Conservation (phyloP, 2,797 vertebrate genomes). For the Sebastes hopkinsi region DNA sequence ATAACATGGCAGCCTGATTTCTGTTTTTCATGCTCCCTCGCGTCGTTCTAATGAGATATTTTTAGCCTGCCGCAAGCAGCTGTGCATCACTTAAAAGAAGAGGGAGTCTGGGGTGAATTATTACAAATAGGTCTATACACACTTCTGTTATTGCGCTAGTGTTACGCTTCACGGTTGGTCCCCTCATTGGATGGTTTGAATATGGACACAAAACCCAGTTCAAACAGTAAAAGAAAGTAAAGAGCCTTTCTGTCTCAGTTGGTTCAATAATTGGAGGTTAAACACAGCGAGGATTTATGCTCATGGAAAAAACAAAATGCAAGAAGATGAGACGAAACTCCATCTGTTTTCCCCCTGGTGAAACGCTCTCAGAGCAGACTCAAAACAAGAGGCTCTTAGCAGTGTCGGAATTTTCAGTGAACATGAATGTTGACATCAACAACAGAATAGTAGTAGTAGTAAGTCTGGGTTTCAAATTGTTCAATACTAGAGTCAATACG, state of each 20-base stretch:
- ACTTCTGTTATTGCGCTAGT: background rate
- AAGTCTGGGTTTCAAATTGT: too few relatives aligned
- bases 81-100: slow-evolving; percentile 46
- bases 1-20: slow-evolving; percentile 54
- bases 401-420: background rate
- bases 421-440: background rate
- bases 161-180: background rate
- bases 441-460: background rate
- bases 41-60: slow-evolving; percentile 60
- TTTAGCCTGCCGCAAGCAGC: slow-evolving; percentile 64
- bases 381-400: background rate
- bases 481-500: too few relatives aligned
- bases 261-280: background rate
- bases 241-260: background rate
- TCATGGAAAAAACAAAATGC: background rate
- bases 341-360: slow-evolving; percentile 58
- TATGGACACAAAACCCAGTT: background rate
- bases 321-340: slow-evolving; percentile 10
- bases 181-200: background rate
- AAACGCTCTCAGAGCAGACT: background rate
- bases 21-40: slow-evolving; percentile 49
- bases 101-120: slow-evolving; percentile 22
- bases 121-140: slow-evolving; percentile 15
- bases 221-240: background rate
- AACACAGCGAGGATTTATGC: background rate